Evolutionary conservation across 2,888 invertebrate genomes (phyloP), one percentile per base, ranked within the genome.

Genomic region (Patella depressa): DNA sequence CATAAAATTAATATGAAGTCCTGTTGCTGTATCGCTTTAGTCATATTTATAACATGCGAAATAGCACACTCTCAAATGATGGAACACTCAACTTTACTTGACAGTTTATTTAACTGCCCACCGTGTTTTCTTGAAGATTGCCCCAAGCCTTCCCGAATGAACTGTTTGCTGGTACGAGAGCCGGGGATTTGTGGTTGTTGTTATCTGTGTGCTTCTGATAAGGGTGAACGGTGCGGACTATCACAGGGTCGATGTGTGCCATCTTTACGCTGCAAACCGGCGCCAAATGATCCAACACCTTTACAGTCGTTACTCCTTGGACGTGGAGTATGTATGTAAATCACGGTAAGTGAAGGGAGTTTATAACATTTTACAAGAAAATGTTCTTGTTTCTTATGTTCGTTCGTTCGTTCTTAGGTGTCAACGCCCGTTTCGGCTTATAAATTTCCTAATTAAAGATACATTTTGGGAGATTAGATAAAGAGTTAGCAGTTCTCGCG

Each of bases 121-220:
- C 53, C 65, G 14, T 79, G 79, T 53, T 34, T 65, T 29, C 24
- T 69, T 14, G 11, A 24, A 59, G 45, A 1, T 29, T 79, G 79
- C 24, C 77, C 77, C 0, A 24, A 24, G 24, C 19, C 19, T 24
- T 3, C 19, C 19, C 65, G 65, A 24, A 24, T 24, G 24, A 24
- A 65, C 24, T 79, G 79, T 73, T 72, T 77, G 70, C 45, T 76
- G 45, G 77, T 77, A 3, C 53, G 77, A 53, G 79, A 79, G n/a
- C 77, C 79, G 14, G 79, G 79, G 1, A 77, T 79, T 17, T 79
- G 79, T 29, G 77, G 70, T 19, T 79, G 79, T 71, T 79, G 79
- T 69, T 73, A 69, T 19, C 72, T 76, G 73, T 76, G 76, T 74
- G 73, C 74, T 45, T 71, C 57, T 24, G 69, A 17, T 15, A 34